Conservation (phyloP, 2,113 vertebrate species). For the Agapornis roseicollis region DNA sequence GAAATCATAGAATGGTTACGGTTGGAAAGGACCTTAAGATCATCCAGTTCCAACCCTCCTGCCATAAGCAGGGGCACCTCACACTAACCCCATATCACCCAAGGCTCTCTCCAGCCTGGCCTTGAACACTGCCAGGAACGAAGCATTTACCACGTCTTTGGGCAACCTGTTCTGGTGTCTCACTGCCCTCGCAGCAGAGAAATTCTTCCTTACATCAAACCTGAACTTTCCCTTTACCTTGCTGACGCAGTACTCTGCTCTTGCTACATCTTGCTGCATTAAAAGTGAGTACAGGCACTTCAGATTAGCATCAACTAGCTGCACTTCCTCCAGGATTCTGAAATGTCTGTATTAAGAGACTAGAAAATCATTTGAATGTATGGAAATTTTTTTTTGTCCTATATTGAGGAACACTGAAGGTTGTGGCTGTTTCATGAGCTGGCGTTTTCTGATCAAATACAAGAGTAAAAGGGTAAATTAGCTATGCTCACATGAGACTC, state of each 20-base stretch:
- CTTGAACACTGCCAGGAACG: background rate
- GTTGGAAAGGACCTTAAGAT: background rate
- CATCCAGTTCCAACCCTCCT: background rate
- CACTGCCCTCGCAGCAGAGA: background rate
- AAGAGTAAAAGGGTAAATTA: background rate
- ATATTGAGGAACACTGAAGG: background rate
- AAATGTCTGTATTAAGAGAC: background rate
- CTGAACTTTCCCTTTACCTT: background rate
- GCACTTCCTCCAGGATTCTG: background rate
- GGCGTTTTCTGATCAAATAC: background rate
- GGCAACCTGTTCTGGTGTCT: background rate
- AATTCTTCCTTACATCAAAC: background rate
- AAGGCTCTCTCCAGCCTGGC: background rate
- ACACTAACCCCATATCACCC: background rate
- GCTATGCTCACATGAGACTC: background rate
- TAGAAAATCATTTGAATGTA: background rate
- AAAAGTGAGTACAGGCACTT: background rate
- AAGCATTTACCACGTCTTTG: background rate
- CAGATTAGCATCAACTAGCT: background rate
- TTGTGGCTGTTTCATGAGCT: background rate
- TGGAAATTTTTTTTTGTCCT: background rate
- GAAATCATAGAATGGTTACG: background rate
- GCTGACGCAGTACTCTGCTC: background rate
- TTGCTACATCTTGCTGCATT: background rate
- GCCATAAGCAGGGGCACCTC: background rate